Conservation (phyloP, 2,113 vertebrate genomes). For the Terrapene triunguis region DNA sequence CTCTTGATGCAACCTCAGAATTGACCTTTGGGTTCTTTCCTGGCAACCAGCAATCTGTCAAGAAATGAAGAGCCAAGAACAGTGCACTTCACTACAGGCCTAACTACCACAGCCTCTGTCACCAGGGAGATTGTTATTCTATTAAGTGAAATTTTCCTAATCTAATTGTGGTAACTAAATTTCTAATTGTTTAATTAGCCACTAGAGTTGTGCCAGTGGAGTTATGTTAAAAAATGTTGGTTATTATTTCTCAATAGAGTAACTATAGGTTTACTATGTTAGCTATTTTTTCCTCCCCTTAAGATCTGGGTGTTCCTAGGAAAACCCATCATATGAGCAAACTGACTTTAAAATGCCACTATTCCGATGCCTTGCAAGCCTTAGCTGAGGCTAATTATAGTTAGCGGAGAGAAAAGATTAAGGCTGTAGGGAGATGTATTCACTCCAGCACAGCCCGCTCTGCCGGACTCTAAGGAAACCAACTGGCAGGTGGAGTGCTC, state of each 20-base stretch:
- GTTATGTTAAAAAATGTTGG: constrained; percentile 1
- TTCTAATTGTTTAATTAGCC: constrained; percentile 39
- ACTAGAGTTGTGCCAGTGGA: background rate
- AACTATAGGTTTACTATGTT: constrained; percentile 15
- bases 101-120: background rate
- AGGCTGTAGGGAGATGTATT: background rate
- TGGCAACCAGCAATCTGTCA: background rate
- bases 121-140: background rate
- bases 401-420: background rate
- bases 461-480: background rate
- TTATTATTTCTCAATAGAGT: constrained; percentile 17
- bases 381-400: background rate
- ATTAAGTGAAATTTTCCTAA: background rate
- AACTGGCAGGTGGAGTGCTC: background rate
- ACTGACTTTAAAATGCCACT: background rate
- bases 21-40: background rate
- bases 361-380: background rate
- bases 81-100: background rate
- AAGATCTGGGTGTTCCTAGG: background rate
- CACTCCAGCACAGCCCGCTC: background rate
- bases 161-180: constrained; percentile 23
- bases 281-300: background rate
- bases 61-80: accelerated
- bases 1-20: background rate
- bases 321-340: background rate